phyloP scores from a whole-genome alignment of 1,140 invertebrate species.

The Rhagoletis zephyria region DNA sequence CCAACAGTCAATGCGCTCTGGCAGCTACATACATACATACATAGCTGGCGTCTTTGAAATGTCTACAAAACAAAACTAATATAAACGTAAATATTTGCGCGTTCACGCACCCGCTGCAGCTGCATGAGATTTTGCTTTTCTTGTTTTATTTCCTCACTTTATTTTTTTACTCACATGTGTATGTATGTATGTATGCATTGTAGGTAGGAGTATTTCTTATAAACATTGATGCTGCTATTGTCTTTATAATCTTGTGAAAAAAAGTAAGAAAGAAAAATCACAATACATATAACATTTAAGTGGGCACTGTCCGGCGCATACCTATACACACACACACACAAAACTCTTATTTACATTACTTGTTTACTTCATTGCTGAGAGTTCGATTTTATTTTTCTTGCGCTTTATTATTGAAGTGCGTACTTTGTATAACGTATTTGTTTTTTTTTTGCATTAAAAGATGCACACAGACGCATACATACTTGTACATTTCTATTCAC shows the following conservation, averaged over 20 bases:
- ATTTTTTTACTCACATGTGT: neutral
- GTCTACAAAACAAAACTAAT: neutral
- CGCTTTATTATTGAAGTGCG: neutral
- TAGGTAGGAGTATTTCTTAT: neutral
- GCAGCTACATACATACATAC: too few relatives aligned
- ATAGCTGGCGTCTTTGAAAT: neutral
- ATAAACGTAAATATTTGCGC: slow-evolving; percentile 28
- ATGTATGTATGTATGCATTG: too few relatives aligned
- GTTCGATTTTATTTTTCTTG: neutral
- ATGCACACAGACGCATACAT: neutral
- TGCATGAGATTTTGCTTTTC: neutral
- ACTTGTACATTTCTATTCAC: neutral
- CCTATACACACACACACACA: neutral
- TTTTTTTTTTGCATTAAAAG: neutral
- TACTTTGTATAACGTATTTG: neutral
- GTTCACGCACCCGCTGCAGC: slow-evolving; percentile 41
- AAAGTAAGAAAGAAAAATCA: neutral
- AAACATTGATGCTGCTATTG: neutral
- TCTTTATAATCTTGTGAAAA: neutral
- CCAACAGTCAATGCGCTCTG: neutral
- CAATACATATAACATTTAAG: slow-evolving; percentile 21
- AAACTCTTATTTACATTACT: neutral
- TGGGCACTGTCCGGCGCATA: slow-evolving; percentile 14
- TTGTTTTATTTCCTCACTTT: too few relatives aligned
- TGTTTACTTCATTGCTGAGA: neutral